Percentiles rank a stretch among this genome's conserved stretches.
Conservation (phyloP, 2,888 invertebrate genomes). For the Hedya salicella region DNA sequence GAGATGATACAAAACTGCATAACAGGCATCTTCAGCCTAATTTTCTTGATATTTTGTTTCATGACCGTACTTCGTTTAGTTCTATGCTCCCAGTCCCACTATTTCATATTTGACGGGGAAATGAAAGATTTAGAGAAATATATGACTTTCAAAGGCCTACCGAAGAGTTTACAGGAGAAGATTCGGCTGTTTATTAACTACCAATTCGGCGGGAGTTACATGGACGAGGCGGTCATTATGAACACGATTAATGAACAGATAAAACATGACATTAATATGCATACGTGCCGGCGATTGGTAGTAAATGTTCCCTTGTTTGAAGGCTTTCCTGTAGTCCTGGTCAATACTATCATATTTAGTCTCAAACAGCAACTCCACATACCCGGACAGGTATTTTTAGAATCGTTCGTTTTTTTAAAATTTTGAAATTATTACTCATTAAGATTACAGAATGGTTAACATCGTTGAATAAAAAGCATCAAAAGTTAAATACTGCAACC, state of each 20-base stretch:
- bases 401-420: too few species aligned
- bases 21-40: slow-evolving; percentile 57
- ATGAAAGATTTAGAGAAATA: slow-evolving; percentile 60
- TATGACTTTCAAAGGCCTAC: slow-evolving; percentile 59
- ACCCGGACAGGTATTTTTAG: slow-evolving; percentile 78
- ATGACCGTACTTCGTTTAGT: slow-evolving; percentile 58
- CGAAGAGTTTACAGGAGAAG: slow-evolving; percentile 59
- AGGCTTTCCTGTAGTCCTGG: slow-evolving; percentile 76
- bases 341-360: slow-evolving; percentile 79
- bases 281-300: slow-evolving; percentile 82
- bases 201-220: slow-evolving; percentile 65
- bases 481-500: too few species aligned
- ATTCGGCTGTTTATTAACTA: slow-evolving; percentile 63
- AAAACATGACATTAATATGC: slow-evolving; percentile 82
- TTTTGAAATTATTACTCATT: too few species aligned
- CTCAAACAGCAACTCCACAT: slow-evolving; percentile 83
- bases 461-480: too few species aligned
- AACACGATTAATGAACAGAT: slow-evolving; percentile 72
- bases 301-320: slow-evolving; percentile 83
- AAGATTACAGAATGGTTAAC: too few species aligned
- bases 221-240: slow-evolving; percentile 62
- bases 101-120: slow-evolving; percentile 59
- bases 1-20: slow-evolving; percentile 56
- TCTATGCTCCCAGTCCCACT: slow-evolving; percentile 57
- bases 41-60: slow-evolving; percentile 59